A percentile compares a stretch with the other conserved stretches of the same genome.
These are phyloP conservation scores for Neodon shergylaensis DNA, from an alignment of 2,113 vertebrate species.

Conservation along the genomic window DNA sequence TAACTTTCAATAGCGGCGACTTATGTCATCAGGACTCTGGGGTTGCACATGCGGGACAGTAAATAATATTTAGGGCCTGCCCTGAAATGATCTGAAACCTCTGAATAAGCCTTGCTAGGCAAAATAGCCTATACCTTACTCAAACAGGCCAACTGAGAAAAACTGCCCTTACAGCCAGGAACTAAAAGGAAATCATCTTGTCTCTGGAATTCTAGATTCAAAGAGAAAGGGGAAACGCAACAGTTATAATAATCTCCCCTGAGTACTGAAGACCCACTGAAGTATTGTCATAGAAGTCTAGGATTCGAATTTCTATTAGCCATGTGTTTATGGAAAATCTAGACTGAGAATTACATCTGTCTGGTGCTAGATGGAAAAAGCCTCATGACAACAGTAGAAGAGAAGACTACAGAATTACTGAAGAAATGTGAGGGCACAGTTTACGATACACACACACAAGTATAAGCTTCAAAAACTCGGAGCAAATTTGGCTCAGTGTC, in stretches of 20 bases:
- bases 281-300: not conserved
- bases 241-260: not conserved
- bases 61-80: not conserved
- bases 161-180: not conserved
- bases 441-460: not conserved
- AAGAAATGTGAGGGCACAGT: not conserved
- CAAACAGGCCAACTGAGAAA: not conserved
- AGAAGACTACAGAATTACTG: not conserved
- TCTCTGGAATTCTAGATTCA: not conserved
- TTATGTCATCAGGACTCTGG: not conserved
- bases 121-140: not conserved
- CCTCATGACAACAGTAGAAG: not conserved
- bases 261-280: constrained; percentile 15
- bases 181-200: not conserved
- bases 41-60: not conserved
- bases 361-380: not conserved
- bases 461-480: not conserved
- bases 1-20: not conserved
- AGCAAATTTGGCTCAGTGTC: not conserved
- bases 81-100: not conserved
- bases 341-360: constrained; percentile 40
- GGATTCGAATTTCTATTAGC: constrained; percentile 28
- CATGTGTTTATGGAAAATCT: not conserved
- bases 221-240: not conserved
- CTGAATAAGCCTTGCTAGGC: not conserved